Conservation (phyloP, 1,140 invertebrate genomes). For the Cryptotermes secundus region DNA sequence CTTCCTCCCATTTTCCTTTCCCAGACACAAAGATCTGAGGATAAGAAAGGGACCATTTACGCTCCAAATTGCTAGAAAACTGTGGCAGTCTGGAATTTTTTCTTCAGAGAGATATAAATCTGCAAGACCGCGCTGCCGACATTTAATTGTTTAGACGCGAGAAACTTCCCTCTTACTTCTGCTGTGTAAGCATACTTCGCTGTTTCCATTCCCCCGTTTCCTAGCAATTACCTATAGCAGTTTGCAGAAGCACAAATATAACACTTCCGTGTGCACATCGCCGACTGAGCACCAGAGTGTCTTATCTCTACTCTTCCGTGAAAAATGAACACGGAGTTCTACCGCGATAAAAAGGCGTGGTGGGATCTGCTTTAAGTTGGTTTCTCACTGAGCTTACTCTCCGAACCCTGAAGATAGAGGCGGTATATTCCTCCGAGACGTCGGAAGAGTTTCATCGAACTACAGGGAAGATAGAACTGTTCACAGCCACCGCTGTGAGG, state of each 20-base stretch:
- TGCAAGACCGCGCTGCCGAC: background rate
- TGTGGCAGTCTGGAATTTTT: background rate
- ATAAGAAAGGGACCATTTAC: background rate
- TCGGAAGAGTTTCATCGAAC: no score
- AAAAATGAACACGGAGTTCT: no score
- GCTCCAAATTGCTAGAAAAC: slow-evolving; percentile 4
- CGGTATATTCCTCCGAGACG: no score
- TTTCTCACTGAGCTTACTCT: no score
- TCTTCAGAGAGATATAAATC: background rate
- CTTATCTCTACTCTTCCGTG: no score
- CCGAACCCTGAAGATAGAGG: no score
- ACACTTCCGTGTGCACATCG: background rate
- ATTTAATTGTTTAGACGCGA: background rate
- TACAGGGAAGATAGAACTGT: no score
- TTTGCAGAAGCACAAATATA: background rate
- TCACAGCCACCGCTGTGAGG: no score
- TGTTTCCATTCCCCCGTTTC: background rate
- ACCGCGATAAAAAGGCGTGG: no score
- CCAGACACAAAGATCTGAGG: background rate
- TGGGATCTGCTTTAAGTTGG: no score
- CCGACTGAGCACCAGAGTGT: no score
- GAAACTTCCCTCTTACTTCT: background rate
- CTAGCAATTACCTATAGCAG: background rate
- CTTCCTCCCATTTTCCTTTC: background rate
- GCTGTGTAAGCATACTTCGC: background rate